Conservation (phyloP, 2,797 vertebrate genomes). For the Labroides dimidiatus region DNA sequence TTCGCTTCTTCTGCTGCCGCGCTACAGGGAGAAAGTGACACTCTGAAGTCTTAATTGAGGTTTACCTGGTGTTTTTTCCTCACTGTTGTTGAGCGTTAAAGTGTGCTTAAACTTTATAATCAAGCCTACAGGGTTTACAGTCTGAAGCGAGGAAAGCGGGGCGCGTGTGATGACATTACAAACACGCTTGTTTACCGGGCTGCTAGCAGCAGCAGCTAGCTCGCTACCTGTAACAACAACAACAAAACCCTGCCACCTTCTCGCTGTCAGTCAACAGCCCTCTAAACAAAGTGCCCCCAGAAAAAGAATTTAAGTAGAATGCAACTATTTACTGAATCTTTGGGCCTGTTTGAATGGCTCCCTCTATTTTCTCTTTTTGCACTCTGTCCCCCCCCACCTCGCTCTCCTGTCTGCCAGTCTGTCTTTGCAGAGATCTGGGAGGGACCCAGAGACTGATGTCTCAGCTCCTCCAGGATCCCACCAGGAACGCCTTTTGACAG, state of each 20-base stretch:
- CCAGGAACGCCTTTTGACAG: constrained; percentile 86
- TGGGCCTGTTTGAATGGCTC: constrained; percentile 75
- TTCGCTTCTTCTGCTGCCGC: constrained; percentile 66
- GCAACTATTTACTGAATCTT: constrained; percentile 78
- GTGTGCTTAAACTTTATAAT: constrained; percentile 82
- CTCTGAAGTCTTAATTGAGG: constrained; percentile 85
- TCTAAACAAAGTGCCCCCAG: constrained; percentile 72
- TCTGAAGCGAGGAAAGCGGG: constrained; percentile 48
- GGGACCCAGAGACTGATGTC: constrained; percentile 84
- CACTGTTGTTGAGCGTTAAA: constrained; percentile 74
- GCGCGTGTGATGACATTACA: constrained; percentile 76
- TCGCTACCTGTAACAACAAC: constrained; percentile 69
- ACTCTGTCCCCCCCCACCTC: constrained; percentile 43
- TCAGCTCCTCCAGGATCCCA: constrained; percentile 84
- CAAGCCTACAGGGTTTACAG: constrained; percentile 80
- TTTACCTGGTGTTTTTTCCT: constrained; percentile 72
- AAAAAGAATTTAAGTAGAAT: constrained; percentile 70
- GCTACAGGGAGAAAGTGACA: constrained; percentile 73
- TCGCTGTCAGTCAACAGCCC: constrained; percentile 74
- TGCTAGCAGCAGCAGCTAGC: constrained; percentile 58
- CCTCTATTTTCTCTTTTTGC: constrained; percentile 65
- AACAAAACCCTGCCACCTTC: constrained; percentile 69
- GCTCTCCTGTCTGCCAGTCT: constrained; percentile 80
- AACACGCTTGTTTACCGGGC: constrained; percentile 76
- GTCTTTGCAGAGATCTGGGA: constrained; percentile 79